Base-by-base conservation (phyloP, 2,797 vertebrate genomes). In the Synaphobranchus kaupii region DNA sequence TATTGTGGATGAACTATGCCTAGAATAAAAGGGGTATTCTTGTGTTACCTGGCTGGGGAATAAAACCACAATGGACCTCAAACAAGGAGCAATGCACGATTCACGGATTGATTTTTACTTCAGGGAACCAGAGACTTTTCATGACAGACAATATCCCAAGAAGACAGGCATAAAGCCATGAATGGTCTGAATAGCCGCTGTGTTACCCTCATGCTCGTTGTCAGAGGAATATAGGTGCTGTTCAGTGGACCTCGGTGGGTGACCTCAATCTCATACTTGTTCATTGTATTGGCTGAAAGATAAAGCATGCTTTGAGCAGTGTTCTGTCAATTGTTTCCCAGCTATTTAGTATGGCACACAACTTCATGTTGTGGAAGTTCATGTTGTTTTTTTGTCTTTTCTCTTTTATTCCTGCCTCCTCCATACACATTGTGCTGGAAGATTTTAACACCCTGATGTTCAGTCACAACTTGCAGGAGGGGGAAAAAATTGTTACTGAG, bases 1-100 rank as follows among this genome's bases (percentile, higher is more conserved):
- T 96, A 96, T 95, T 96, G 95, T 95, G 96, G 95, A 95, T 96
- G 95, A 96, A 95, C 95, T 96, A 94, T 94, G 92, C 89, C 2
- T 90, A 89, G 92, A 94, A 96, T 92, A 96, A 96, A 95, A 93
- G 95, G 92, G 60, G 92, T 93, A 95, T 96, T 96, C 94, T 96
- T 96, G 93, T 93, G 95, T 95, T 95, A 96, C 95, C 95, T 96
- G 94, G 95, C 94, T 91, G 89, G 94, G 95, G 96, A 96, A 96
- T 95, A 94, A 91, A 92, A 91, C 92, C 95, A 96, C 96, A 96
- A 96, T 95, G 94, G 95, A 94, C 94, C 94, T 95, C 94, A 95
- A 94, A 96, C 95, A 95, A 97, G 95, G 92, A 94, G 93, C 92
- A 91, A 92, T 81, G 89, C 92, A 96, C 95, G 95, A 96, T 96